These are phyloP conservation scores for Lithophane leautieri DNA, from an alignment of 2,888 invertebrate species.

Conservation along the genomic window DNA sequence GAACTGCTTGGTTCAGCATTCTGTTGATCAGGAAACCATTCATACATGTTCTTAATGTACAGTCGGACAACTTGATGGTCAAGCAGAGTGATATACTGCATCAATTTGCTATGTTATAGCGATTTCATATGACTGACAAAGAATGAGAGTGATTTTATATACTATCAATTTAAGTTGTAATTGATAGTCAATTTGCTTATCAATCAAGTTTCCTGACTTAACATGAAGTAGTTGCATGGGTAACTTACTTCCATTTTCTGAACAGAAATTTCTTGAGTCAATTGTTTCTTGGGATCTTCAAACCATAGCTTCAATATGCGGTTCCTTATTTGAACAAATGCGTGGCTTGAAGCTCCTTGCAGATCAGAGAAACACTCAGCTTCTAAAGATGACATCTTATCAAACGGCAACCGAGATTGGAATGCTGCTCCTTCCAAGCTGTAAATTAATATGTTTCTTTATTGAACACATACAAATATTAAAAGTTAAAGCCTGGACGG, in stretches of 20 bases:
- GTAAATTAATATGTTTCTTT: conserved; percentile 24
- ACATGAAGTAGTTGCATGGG: conserved; percentile 5
- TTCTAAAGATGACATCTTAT: conserved; percentile 98
- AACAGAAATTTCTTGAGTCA: conserved; percentile 95
- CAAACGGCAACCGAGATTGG: conserved; percentile 97
- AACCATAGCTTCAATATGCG: conserved; percentile 98
- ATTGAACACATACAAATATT: neutral
- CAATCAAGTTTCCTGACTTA: neutral
- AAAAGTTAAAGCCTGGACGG: too few species aligned
- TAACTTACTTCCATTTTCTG: conserved; percentile 92
- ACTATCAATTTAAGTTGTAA: neutral
- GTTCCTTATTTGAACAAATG: conserved; percentile 98
- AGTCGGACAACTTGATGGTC: neutral
- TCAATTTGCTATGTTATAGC: neutral
- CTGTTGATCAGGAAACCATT: neutral
- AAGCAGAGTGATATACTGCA: neutral
- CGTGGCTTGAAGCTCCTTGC: conserved; percentile 95
- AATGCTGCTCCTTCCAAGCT: conserved; percentile 98
- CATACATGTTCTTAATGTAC: neutral
- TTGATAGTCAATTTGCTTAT: neutral
- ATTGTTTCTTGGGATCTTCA: conserved; percentile 97
- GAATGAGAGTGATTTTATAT: neutral
- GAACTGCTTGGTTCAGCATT: neutral
- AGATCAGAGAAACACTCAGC: conserved; percentile 98
- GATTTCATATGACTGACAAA: neutral